A percentile compares a stretch with the other conserved stretches of the same genome.
Evolutionary conservation across 1,140 invertebrate genomes (phyloP).

Genomic region (Adoxophyes honmai): DNA sequence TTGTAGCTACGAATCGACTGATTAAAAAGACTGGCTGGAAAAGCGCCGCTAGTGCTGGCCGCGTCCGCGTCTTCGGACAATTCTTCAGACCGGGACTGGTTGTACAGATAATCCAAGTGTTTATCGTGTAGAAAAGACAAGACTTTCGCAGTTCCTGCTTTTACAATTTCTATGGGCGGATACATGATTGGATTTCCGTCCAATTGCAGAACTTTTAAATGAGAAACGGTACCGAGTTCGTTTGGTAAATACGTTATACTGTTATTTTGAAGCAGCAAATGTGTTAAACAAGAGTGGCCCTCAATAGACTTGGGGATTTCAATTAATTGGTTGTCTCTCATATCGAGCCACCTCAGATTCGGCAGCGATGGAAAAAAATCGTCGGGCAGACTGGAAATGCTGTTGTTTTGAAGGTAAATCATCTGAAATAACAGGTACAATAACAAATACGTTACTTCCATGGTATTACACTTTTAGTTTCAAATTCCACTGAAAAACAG

Average conservation of each 20-base stretch:
- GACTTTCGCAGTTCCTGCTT: conserved; percentile 60
- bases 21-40: conserved; percentile 22
- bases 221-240: conserved; percentile 74
- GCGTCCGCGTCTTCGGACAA: conserved; percentile 34
- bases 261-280: conserved; percentile 79
- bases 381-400: conserved; percentile 66
- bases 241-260: conserved; percentile 74
- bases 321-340: conserved; percentile 77
- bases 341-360: conserved; percentile 77
- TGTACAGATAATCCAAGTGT: conserved; percentile 42
- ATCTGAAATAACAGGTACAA: conserved; percentile 74
- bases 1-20: conserved; percentile 48
- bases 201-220: conserved; percentile 75
- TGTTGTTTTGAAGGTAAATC: conserved; percentile 78
- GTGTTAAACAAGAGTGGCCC: conserved; percentile 74
- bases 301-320: conserved; percentile 73
- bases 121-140: conserved; percentile 70
- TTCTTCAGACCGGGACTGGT: conserved; percentile 31
- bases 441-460: background rate
- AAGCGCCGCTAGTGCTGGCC: conserved; percentile 23
- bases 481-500: too few relatives aligned
- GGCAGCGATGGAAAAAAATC: conserved; percentile 74
- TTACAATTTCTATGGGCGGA: conserved; percentile 71
- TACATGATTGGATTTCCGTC: conserved; percentile 74
- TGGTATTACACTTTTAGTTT: too few relatives aligned